These are phyloP conservation scores for Geophilus truncorum DNA, from an alignment of 2,888 invertebrate genomes.

Conservation along the genomic window DNA sequence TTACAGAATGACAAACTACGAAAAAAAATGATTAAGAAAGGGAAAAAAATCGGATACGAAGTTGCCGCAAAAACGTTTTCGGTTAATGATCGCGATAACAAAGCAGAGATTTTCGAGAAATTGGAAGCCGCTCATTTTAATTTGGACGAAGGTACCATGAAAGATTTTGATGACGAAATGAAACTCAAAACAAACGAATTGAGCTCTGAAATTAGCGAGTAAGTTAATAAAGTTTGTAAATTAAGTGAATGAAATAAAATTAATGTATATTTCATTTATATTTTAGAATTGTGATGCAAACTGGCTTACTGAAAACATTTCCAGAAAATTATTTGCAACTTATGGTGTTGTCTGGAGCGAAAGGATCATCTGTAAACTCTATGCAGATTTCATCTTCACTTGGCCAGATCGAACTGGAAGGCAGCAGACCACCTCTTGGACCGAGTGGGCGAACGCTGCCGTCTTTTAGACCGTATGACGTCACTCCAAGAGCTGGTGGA, in stretches of 20 bases:
- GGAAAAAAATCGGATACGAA: conserved; percentile 58
- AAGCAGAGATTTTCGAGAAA: conserved; percentile 51
- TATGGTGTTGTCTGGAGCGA: conserved; percentile 98
- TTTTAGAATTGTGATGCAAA: conserved; percentile 66
- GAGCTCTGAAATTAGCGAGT: conserved; percentile 87
- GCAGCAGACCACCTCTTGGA: conserved; percentile 91
- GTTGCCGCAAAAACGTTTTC: conserved; percentile 68
- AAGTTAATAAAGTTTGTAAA: conserved; percentile 39
- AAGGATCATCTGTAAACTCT: conserved; percentile 89
- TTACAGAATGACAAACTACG: conserved; percentile 70
- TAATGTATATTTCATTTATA: neutral
- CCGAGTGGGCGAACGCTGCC: conserved; percentile 84
- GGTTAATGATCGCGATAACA: conserved; percentile 52
- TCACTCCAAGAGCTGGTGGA: conserved; percentile 87
- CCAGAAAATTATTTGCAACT: conserved; percentile 94
- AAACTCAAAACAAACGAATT: conserved; percentile 71
- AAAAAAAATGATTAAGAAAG: conserved; percentile 61
- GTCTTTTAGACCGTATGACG: conserved; percentile 81
- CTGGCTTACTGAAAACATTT: conserved; percentile 78
- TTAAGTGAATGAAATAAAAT: neutral
- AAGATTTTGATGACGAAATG: conserved; percentile 72
- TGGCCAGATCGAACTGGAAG: conserved; percentile 98
- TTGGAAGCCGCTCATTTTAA: conserved; percentile 59
- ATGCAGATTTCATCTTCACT: conserved; percentile 97
- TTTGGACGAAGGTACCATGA: conserved; percentile 61